Percentiles rank a stretch among this genome's conserved stretches.
These are phyloP conservation scores for Pleuronectes platessa DNA, from an alignment of 2,113 vertebrate species.

Conservation along the genomic window DNA sequence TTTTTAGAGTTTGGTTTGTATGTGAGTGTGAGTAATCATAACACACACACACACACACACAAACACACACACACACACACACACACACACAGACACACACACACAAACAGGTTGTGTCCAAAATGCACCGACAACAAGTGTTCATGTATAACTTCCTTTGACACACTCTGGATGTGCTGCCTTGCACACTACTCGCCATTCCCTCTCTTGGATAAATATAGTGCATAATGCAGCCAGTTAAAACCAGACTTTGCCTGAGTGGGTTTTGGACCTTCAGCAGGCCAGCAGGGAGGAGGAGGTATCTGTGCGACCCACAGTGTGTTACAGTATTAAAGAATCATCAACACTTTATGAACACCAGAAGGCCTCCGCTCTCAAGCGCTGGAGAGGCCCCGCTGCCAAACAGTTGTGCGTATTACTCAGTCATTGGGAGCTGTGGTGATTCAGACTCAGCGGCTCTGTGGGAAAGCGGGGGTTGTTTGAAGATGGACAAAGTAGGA, in stretches of 20 bases:
- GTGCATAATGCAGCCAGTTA: slow-evolving; percentile 55
- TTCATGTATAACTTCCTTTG: slow-evolving; percentile 85
- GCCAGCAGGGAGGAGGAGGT: slow-evolving; percentile 11
- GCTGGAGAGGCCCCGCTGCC: slow-evolving; percentile 21
- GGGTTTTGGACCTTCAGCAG: slow-evolving; percentile 33
- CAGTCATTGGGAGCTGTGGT: slow-evolving; percentile 22
- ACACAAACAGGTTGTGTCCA: slow-evolving; percentile 29
- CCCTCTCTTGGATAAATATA: slow-evolving; percentile 60
- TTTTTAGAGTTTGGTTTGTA: slow-evolving; percentile 20
- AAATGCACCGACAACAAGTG: slow-evolving; percentile 74
- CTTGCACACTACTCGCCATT: slow-evolving; percentile 30
- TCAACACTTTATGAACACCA: slow-evolving; percentile 43
- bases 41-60: slow-evolving; percentile 15
- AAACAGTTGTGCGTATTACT: slow-evolving; percentile 62
- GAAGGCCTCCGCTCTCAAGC: slow-evolving; percentile 34
- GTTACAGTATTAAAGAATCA: slow-evolving; percentile 60
- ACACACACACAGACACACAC: slow-evolving; percentile 23
- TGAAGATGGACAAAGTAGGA: slow-evolving; percentile 35
- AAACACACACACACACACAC: slow-evolving; percentile 22
- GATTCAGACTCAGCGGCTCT: slow-evolving; percentile 47
- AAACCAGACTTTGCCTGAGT: slow-evolving; percentile 39
- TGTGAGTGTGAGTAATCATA: slow-evolving; percentile 4
- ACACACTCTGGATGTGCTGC: slow-evolving; percentile 72
- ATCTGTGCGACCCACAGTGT: background rate
- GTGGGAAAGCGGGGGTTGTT: slow-evolving; percentile 75